Evolutionary conservation across 1,140 invertebrate genomes (phyloP).

Genomic region (Neuroterus valhalla): DNA sequence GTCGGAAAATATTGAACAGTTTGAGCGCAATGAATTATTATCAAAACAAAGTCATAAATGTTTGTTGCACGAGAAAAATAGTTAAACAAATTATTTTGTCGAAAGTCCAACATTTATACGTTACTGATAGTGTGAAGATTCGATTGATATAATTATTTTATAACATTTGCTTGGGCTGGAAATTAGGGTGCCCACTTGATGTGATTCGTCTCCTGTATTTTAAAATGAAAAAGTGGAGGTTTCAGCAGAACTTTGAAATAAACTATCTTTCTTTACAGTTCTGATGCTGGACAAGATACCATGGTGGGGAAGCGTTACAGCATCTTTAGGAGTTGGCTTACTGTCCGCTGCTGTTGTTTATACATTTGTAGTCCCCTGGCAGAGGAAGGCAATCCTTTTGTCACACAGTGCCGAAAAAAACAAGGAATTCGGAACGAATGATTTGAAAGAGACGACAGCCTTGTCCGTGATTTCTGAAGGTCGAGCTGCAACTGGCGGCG

Average conservation of each 20-base stretch:
- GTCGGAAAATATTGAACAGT: no score
- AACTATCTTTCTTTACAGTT: conserved; percentile 77
- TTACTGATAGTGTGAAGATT: no score
- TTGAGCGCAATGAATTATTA: no score
- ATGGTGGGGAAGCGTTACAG: conserved; percentile 86
- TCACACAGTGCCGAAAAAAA: conserved; percentile 61
- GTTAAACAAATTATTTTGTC: no score
- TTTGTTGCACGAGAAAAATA: no score
- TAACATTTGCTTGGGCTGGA: no score
- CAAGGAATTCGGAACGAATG: conserved; percentile 57
- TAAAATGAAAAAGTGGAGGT: no score
- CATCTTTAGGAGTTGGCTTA: conserved; percentile 82
- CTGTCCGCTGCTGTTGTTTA: conserved; percentile 84
- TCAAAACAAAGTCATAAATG: no score
- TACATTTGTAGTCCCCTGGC: conserved; percentile 88
- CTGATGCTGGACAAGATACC: conserved; percentile 92
- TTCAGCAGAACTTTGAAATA: not conserved
- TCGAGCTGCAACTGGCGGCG: conserved; percentile 33
- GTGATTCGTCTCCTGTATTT: no score
- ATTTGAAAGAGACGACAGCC: conserved; percentile 65
- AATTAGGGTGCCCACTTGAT: no score
- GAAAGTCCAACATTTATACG: no score
- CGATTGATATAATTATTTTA: no score
- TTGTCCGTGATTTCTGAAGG: conserved; percentile 65
- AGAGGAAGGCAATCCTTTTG: conserved; percentile 80